Conservation (phyloP, 2,888 invertebrate species). For the Napeogenes sylphis region DNA sequence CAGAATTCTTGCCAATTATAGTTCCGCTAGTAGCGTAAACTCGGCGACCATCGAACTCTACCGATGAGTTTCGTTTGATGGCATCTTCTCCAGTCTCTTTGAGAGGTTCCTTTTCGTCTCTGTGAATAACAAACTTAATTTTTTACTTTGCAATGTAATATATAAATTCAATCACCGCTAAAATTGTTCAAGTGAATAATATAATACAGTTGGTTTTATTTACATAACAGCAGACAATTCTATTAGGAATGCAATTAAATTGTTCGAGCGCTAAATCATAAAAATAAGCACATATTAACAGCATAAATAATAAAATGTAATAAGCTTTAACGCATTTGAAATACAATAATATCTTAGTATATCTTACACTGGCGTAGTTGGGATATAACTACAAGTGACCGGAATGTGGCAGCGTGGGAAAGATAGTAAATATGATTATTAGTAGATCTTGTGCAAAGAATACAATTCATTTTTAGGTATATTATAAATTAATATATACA, state of each 20-base stretch:
- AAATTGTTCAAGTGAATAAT: background rate
- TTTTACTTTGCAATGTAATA: slow-evolving; percentile 1
- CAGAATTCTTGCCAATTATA: slow-evolving; percentile 93
- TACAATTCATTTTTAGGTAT: slow-evolving; percentile 18
- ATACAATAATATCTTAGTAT: slow-evolving; percentile 29
- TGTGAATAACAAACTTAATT: slow-evolving; percentile 38
- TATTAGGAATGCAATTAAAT: background rate
- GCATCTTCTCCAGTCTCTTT: slow-evolving; percentile 82
- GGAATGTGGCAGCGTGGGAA: slow-evolving; percentile 71
- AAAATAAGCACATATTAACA: background rate
- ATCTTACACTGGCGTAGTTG: slow-evolving; percentile 83
- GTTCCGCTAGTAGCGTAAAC: slow-evolving; percentile 90
- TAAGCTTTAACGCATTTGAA: background rate
- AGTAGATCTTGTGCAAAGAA: slow-evolving; percentile 18
- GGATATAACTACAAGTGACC: slow-evolving; percentile 73
- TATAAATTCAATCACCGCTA: slow-evolving; percentile 1
- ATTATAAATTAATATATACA: slow-evolving; percentile 12
- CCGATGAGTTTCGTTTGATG: slow-evolving; percentile 85
- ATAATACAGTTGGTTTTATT: background rate
- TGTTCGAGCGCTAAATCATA: background rate
- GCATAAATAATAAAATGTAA: background rate
- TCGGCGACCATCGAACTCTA: slow-evolving; percentile 89
- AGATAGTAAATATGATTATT: slow-evolving; percentile 32
- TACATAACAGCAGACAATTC: background rate
- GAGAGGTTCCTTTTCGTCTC: slow-evolving; percentile 90